Evolutionary conservation across 2,797 vertebrate species (phyloP).

Genomic region (Sebastes taczanowskii): DNA sequence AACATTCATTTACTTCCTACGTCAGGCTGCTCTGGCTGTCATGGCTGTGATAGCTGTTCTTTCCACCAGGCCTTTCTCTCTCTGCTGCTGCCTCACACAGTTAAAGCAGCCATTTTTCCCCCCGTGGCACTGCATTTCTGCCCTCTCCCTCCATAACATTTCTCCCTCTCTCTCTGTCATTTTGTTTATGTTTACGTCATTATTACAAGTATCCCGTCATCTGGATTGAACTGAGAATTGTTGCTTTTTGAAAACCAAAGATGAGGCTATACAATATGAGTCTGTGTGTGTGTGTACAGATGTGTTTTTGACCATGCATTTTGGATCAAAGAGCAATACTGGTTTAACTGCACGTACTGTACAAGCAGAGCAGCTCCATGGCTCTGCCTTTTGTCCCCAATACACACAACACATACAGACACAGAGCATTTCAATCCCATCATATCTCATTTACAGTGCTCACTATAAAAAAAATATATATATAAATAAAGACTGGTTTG

Average conservation of each 20-base stretch:
- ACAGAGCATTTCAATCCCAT: conserved; percentile 2
- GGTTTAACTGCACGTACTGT: conserved; percentile 41
- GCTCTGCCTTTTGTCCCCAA: conserved; percentile 37
- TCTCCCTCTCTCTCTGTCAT: conserved; percentile 14
- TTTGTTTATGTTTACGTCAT: not conserved
- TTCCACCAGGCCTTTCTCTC: conserved; percentile 68
- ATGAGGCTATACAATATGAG: conserved; percentile 32
- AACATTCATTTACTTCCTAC: conserved; percentile 51
- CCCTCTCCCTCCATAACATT: conserved; percentile 42
- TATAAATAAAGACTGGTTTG: not conserved
- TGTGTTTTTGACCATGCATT: conserved; percentile 44
- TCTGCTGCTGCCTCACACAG: conserved; percentile 70
- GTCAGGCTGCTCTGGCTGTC: conserved; percentile 58
- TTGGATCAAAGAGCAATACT: conserved; percentile 57
- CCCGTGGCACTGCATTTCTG: conserved; percentile 45
- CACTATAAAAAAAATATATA: not conserved
- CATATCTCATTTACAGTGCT: not conserved
- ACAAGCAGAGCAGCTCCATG: conserved; percentile 32
- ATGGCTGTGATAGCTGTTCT: conserved; percentile 65
- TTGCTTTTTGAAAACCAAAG: conserved; percentile 49
- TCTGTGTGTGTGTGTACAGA: conserved; percentile 37
- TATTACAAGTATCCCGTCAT: not conserved
- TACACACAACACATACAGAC: conserved; percentile 6
- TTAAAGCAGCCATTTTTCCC: conserved; percentile 71
- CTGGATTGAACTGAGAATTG: conserved; percentile 28